Evolutionary conservation across 2,888 invertebrate species (phyloP).

Genomic region (Campoplex capitator): DNA sequence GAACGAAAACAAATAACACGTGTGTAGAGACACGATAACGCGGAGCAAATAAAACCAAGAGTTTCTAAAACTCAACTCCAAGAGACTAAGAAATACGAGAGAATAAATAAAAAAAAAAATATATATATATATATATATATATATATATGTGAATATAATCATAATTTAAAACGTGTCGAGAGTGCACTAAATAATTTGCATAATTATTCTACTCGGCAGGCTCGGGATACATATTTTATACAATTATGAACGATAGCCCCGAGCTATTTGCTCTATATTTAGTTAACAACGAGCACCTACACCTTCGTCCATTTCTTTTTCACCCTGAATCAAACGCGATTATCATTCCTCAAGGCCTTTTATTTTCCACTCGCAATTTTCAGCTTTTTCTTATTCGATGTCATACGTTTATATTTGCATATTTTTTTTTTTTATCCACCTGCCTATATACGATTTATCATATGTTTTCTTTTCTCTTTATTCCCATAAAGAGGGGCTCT

Average conservation of each 20-base stretch:
- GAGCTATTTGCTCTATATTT: slow-evolving; percentile 35
- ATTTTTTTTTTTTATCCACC: background rate
- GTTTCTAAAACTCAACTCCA: background rate
- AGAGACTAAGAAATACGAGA: background rate
- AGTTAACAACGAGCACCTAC: slow-evolving; percentile 11
- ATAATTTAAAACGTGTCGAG: slow-evolving; percentile 36
- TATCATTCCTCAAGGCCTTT: slow-evolving; percentile 20
- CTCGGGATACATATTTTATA: slow-evolving; percentile 35
- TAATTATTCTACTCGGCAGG: slow-evolving; percentile 48
- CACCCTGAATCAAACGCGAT: slow-evolving; percentile 36
- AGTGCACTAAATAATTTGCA: slow-evolving; percentile 45
- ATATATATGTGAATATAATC: background rate
- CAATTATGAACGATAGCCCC: slow-evolving; percentile 9
- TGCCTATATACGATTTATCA: background rate
- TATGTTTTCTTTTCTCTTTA: background rate
- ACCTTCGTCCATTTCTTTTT: background rate
- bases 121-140: too few species aligned
- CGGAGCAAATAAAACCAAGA: background rate
- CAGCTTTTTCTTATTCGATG: background rate
- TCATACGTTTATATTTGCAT: background rate
- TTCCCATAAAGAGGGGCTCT: background rate
- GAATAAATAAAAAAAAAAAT: slow-evolving; percentile 1
- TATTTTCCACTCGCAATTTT: background rate
- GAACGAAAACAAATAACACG: slow-evolving; percentile 49
- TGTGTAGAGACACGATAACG: slow-evolving; percentile 24